phyloP scores from a whole-genome alignment of 2,888 invertebrate genomes.

The Papilio demoleus region DNA sequence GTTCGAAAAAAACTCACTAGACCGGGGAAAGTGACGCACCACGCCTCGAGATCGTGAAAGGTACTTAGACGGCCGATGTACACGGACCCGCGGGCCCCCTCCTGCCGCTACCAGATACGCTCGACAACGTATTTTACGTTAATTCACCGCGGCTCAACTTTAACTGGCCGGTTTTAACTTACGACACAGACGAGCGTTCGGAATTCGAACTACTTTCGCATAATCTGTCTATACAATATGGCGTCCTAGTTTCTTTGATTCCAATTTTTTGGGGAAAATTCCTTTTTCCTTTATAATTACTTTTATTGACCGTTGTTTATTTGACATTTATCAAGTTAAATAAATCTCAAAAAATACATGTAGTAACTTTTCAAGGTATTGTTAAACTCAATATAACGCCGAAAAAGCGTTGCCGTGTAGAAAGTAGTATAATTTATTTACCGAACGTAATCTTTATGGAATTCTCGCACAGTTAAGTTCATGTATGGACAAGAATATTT shows the following conservation, averaged over 20 bases:
- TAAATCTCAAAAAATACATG: neutral
- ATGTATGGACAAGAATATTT: neutral
- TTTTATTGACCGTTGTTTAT: neutral
- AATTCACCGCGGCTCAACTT: constrained; percentile 64
- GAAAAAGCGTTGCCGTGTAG: neutral
- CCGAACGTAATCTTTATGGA: neutral
- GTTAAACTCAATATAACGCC: neutral
- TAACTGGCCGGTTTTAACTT: constrained; percentile 65
- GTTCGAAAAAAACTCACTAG: constrained; percentile 78
- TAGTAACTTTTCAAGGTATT: neutral
- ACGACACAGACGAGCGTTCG: constrained; percentile 72
- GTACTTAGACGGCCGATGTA: constrained; percentile 70
- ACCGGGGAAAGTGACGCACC: constrained; percentile 80
- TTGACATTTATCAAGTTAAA: neutral
- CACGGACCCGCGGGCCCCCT: constrained; percentile 56
- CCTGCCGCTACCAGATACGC: constrained; percentile 50
- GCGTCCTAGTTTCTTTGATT: constrained; percentile 67
- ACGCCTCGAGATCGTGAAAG: constrained; percentile 79
- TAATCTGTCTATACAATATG: constrained; percentile 74
- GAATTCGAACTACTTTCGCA: constrained; percentile 82
- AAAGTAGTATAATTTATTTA: neutral
- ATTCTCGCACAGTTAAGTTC: neutral
- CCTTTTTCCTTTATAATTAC: neutral
- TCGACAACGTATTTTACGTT: constrained; percentile 47
- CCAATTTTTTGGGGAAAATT: constrained; percentile 43